A percentile compares a stretch with the other conserved stretches of the same genome.
Conservation (phyloP, 2,797 vertebrate species). For the Oreonectes daqikongensis region DNA sequence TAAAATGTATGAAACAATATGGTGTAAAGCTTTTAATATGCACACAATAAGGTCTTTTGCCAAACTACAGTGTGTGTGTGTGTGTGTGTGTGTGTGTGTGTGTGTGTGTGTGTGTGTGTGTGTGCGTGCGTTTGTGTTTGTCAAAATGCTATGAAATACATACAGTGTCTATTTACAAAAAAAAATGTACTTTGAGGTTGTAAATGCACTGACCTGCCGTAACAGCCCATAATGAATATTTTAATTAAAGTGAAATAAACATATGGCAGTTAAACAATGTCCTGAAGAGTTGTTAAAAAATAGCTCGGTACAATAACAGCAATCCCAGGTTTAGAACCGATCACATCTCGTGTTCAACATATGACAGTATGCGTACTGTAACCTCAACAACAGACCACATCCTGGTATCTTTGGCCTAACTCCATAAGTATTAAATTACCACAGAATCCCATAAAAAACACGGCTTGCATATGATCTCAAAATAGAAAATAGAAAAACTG, state of each 20-base stretch:
- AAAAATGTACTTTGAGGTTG: not conserved
- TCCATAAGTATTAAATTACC: constrained; percentile 2
- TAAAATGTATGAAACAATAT: not conserved
- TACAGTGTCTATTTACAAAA: not conserved
- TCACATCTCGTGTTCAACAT: not conserved
- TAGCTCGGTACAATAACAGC: not conserved
- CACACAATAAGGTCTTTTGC: not conserved
- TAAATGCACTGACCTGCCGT: constrained; percentile 1
- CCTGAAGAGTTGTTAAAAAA: not conserved
- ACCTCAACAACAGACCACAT: not conserved
- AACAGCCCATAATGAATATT: not conserved
- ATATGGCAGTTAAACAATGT: not conserved
- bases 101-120: not conserved
- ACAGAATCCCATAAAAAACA: not conserved
- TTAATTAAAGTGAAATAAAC: not conserved
- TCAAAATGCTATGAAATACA: not conserved
- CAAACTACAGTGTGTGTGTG: not conserved
- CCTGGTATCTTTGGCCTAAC: not conserved
- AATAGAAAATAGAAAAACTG: no score
- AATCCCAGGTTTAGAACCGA: not conserved
- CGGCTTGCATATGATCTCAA: no score
- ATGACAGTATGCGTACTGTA: not conserved
- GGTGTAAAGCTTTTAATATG: not conserved
- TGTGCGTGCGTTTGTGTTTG: no score
- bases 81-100: not conserved